Percentiles rank a stretch among this genome's conserved stretches.
Conservation (phyloP, 2,888 invertebrate genomes). For the Stramonita haemastoma region DNA sequence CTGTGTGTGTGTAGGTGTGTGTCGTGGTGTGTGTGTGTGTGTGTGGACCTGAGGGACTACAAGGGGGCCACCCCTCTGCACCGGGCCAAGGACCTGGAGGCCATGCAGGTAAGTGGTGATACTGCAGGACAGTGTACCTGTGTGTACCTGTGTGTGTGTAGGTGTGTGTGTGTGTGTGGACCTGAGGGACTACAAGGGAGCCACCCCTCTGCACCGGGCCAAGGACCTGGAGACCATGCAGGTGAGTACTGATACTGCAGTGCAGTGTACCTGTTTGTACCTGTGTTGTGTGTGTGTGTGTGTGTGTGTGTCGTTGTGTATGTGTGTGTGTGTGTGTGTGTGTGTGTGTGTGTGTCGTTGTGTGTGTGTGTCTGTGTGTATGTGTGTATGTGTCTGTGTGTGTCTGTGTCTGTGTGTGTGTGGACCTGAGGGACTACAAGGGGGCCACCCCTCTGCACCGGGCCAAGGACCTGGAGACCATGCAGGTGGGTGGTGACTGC, state of each 20-base stretch:
- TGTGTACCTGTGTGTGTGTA: background rate
- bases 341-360: too few species aligned
- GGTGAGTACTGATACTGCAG: slow-evolving; percentile 53
- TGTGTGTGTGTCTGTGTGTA: background rate
- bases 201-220: slow-evolving; percentile 74
- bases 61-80: slow-evolving; percentile 76
- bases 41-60: slow-evolving; percentile 74
- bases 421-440: slow-evolving; percentile 75
- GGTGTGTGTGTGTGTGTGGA: slow-evolving; percentile 69
- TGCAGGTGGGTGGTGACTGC: slow-evolving; percentile 61
- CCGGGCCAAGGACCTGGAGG: slow-evolving; percentile 68
- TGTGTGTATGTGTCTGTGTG: background rate
- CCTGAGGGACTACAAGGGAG: slow-evolving; percentile 75
- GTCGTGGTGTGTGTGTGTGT: too few species aligned
- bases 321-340: too few species aligned
- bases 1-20: too few species aligned
- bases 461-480: slow-evolving; percentile 66
- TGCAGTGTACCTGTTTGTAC: too few species aligned
- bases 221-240: slow-evolving; percentile 68
- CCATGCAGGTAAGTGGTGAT: slow-evolving; percentile 65
- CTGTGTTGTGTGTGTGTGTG: too few species aligned
- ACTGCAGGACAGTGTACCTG: background rate
- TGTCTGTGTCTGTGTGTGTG: slow-evolving; percentile 60
- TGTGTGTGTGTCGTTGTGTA: too few species aligned
- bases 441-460: slow-evolving; percentile 75